Evolutionary conservation across 2,797 vertebrate species (phyloP).

Genomic region (Hemibagrus guttatus): DNA sequence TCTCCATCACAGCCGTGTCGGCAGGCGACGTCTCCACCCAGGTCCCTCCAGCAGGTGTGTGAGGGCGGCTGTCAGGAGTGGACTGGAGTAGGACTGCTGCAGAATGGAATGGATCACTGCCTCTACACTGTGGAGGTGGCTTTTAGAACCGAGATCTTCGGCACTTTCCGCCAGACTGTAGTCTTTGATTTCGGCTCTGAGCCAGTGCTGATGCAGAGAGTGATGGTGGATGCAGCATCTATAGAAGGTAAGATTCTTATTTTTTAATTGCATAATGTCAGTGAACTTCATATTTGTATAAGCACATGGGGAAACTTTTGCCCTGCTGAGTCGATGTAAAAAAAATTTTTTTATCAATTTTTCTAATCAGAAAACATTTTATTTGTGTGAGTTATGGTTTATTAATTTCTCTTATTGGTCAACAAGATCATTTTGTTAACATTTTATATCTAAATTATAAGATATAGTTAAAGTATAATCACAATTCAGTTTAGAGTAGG

Average conservation of each 20-base stretch:
- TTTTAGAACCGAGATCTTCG: slow-evolving; percentile 98
- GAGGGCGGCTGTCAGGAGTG: slow-evolving; percentile 91
- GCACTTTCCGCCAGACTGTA: slow-evolving; percentile 97
- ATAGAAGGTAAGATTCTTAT: slow-evolving; percentile 86
- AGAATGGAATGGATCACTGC: slow-evolving; percentile 93
- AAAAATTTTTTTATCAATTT: too few species aligned
- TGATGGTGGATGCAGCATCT: slow-evolving; percentile 98
- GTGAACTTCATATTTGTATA: not conserved
- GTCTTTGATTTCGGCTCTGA: slow-evolving; percentile 98
- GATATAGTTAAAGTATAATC: not conserved
- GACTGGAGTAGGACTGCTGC: slow-evolving; percentile 82
- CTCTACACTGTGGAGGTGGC: slow-evolving; percentile 92
- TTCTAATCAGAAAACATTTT: not conserved
- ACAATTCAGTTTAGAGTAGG: not conserved
- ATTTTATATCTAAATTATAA: not conserved
- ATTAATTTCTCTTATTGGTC: not conserved
- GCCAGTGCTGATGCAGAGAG: slow-evolving; percentile 96
- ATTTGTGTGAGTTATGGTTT: not conserved
- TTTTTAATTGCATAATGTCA: not conserved
- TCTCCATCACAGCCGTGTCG: slow-evolving; percentile 90
- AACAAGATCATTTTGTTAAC: not conserved
- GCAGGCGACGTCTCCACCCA: slow-evolving; percentile 83
- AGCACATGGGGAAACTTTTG: not conserved
- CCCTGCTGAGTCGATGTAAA: not conserved
- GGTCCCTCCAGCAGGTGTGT: slow-evolving; percentile 84